Evolutionary conservation across 2,797 vertebrate species (phyloP).

Genomic region (Myotis findleyi): DNA sequence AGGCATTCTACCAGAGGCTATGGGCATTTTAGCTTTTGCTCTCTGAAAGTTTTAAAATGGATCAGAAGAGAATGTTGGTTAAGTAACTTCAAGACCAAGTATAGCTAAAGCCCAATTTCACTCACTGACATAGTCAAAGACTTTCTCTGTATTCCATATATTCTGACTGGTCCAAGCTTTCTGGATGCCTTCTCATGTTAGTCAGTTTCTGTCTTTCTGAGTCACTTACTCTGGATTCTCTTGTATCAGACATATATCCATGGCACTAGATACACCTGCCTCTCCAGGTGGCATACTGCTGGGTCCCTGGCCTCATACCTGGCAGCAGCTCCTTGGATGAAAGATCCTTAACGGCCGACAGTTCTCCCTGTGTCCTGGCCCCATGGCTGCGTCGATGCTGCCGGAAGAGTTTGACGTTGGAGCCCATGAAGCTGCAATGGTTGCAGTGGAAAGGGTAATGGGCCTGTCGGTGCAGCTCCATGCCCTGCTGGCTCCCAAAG

Average conservation of each 20-base stretch:
- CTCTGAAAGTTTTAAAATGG: conserved; percentile 40
- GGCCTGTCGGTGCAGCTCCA: conserved; percentile 88
- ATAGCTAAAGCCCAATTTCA: conserved; percentile 1
- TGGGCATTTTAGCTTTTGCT: background rate
- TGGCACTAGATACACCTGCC: background rate
- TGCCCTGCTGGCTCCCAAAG: conserved; percentile 87
- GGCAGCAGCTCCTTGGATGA: conserved; percentile 65
- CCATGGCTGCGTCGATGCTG: conserved; percentile 87
- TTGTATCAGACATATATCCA: background rate
- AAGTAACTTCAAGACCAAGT: conserved; percentile 5
- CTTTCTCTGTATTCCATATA: background rate
- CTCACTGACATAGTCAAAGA: background rate
- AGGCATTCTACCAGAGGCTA: background rate
- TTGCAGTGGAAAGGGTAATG: conserved; percentile 92
- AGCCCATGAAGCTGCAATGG: conserved; percentile 88
- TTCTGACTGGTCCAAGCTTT: background rate
- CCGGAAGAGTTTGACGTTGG: conserved; percentile 88
- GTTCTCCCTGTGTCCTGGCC: conserved; percentile 10
- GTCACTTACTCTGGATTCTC: background rate
- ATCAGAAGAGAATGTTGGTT: conserved; percentile 37
- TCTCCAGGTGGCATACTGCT: background rate
- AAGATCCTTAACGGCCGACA: conserved; percentile 61
- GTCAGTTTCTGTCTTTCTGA: background rate
- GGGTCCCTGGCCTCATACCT: conserved; percentile 62
- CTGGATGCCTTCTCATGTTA: background rate